These are phyloP conservation scores for Drosophila borborema DNA, from an alignment of 2,888 invertebrate species.

Conservation along the genomic window DNA sequence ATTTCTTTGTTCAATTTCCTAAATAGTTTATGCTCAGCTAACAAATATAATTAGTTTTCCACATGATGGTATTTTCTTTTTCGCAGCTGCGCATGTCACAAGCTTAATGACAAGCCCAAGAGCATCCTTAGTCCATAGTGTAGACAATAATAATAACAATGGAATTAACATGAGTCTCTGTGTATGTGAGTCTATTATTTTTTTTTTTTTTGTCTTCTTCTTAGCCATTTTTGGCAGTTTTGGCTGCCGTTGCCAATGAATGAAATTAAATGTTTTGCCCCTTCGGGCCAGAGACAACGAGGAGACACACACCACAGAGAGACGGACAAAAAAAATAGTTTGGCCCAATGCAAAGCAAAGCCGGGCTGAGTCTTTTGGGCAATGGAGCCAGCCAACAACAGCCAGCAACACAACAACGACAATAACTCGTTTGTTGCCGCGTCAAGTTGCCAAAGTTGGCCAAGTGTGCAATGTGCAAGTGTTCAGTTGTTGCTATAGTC, in stretches of 20 bases:
- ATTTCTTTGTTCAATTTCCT: not conserved
- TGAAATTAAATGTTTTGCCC: slow-evolving; percentile 74
- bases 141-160: slow-evolving; percentile 56
- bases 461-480: slow-evolving; percentile 79
- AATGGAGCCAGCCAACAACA: slow-evolving; percentile 23
- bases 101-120: slow-evolving; percentile 14
- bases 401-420: slow-evolving; percentile 24
- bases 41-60: not conserved
- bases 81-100: slow-evolving; percentile 2
- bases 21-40: not conserved
- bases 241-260: slow-evolving; percentile 66
- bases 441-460: slow-evolving; percentile 80
- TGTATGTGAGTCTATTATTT: slow-evolving; percentile 17
- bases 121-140: slow-evolving; percentile 1
- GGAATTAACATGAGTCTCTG: slow-evolving; percentile 33
- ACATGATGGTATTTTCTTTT: not conserved
- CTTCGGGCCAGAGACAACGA: slow-evolving; percentile 41
- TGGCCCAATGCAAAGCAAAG: slow-evolving; percentile 43
- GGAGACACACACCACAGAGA: slow-evolving; percentile 5
- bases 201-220: slow-evolving; percentile 8
- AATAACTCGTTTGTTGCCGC: slow-evolving; percentile 67
- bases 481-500: slow-evolving; percentile 79
- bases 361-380: slow-evolving; percentile 41
- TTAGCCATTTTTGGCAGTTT: slow-evolving; percentile 49
- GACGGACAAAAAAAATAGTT: slow-evolving; percentile 23